A percentile compares a stretch with the other conserved stretches of the same genome.
These are phyloP conservation scores for Julus scandinavius DNA, from an alignment of 2,888 invertebrate genomes.

Conservation along the genomic window DNA sequence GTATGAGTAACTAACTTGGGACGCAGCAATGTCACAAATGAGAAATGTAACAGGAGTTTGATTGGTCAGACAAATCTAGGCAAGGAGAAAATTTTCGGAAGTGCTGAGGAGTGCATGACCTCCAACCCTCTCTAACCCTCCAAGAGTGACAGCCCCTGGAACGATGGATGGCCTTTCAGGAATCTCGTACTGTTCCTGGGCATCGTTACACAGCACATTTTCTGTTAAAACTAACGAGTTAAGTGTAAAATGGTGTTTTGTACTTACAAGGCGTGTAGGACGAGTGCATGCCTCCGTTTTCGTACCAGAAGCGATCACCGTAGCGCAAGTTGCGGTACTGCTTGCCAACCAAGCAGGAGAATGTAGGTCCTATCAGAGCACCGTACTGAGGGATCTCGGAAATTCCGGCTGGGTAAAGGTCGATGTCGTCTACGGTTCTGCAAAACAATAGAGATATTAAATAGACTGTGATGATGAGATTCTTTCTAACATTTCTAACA, in stretches of 20 bases:
- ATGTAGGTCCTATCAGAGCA: constrained; percentile 84
- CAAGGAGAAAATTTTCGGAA: not conserved
- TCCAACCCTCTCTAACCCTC: not conserved
- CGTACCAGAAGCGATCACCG: constrained; percentile 92
- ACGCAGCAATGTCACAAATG: too few relatives aligned
- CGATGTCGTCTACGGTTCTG: constrained; percentile 79
- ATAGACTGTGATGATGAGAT: too few relatives aligned
- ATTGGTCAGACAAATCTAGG: not conserved
- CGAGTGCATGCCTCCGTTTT: constrained; percentile 74
- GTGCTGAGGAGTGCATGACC: not conserved
- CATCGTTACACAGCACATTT: not conserved
- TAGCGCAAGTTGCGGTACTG: constrained; percentile 83
- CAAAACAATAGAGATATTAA: not conserved
- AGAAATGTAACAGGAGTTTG: too few relatives aligned
- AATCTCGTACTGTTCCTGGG: not conserved
- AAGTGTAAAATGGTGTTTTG: not conserved
- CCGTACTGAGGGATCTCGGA: constrained; percentile 81
- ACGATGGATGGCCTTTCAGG: not conserved
- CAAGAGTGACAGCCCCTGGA: too few relatives aligned
- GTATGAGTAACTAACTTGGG: too few relatives aligned
- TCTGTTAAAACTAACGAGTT: not conserved
- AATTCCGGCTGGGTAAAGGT: constrained; percentile 87
- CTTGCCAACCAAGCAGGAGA: constrained; percentile 84
- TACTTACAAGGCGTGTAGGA: constrained; percentile 75
- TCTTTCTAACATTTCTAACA: not conserved